Evolutionary conservation across 2,113 vertebrate genomes (phyloP).

Genomic region (Pampusana beccarii): DNA sequence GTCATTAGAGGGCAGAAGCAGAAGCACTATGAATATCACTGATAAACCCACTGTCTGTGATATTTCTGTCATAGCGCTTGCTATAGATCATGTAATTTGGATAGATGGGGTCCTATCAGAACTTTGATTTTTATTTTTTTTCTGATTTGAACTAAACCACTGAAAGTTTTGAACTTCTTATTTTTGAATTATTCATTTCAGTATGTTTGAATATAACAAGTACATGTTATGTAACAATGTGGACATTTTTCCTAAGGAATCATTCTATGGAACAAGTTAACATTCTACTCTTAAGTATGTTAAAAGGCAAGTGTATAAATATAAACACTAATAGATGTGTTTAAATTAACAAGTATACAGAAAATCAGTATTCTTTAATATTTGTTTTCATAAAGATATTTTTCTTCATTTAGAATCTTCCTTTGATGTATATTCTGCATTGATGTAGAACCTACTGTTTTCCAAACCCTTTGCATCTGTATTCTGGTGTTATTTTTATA

Average conservation of each 20-base stretch:
- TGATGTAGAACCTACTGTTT: not conserved
- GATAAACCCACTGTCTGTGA: not conserved
- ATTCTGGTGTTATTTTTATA: not conserved
- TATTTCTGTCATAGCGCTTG: not conserved
- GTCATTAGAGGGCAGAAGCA: not conserved
- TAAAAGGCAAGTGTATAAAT: not conserved
- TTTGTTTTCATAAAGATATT: not conserved
- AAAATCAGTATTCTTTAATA: not conserved
- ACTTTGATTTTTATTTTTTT: not conserved
- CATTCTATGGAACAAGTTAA: not conserved
- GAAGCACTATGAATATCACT: not conserved
- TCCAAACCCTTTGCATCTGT: not conserved
- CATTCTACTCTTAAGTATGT: not conserved
- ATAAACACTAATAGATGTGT: not conserved
- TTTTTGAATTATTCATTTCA: not conserved
- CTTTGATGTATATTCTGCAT: not conserved
- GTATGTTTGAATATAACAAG: not conserved
- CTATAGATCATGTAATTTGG: not conserved
- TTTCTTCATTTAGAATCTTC: not conserved
- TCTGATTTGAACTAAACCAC: not conserved
- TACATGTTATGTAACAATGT: not conserved
- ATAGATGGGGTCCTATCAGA: not conserved
- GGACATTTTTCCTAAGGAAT: not conserved
- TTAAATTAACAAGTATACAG: not conserved
- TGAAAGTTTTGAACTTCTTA: not conserved